Conservation (phyloP, 2,888 invertebrate genomes). For the Schizotus pectinicornis region DNA sequence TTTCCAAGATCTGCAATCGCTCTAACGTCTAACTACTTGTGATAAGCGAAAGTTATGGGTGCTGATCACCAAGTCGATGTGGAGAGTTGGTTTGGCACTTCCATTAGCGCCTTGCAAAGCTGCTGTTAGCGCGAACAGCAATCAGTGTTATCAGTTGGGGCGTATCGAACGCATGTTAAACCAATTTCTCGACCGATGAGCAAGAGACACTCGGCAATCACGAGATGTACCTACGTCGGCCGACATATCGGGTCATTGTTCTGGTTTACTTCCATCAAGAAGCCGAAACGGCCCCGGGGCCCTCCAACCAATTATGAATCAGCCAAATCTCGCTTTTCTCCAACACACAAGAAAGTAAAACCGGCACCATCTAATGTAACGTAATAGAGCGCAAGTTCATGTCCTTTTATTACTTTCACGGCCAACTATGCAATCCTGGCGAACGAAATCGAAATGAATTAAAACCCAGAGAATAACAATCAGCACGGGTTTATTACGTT, state of each 20-base stretch:
- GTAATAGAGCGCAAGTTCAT: constrained; percentile 27
- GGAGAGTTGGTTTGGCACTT: too few species aligned
- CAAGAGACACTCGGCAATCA: constrained; percentile 12
- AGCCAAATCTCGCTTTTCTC: constrained; percentile 25
- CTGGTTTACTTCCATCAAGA: constrained; percentile 41
- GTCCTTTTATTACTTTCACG: constrained; percentile 26
- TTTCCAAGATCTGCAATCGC: too few species aligned
- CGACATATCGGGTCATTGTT: constrained; percentile 32
- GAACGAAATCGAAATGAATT: constrained; percentile 15
- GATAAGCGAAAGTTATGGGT: too few species aligned
- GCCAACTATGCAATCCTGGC: constrained; percentile 8
- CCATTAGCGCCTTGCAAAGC: too few species aligned
- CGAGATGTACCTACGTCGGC: constrained; percentile 14
- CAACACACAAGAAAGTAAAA: constrained; percentile 34
- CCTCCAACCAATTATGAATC: constrained; percentile 10
- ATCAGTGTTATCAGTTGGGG: constrained; percentile 1
- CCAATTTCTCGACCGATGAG: constrained; percentile 19
- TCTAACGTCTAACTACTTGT: too few species aligned
- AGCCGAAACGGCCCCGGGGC: neutral
- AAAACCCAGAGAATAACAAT: neutral
- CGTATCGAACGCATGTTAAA: constrained; percentile 12
- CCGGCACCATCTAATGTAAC: constrained; percentile 22
- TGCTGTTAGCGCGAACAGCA: neutral
- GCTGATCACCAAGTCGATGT: too few species aligned
- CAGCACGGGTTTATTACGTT: neutral